These are phyloP conservation scores for Hippocampus barbouri DNA, from an alignment of 2,113 vertebrate genomes.

Conservation along the genomic window DNA sequence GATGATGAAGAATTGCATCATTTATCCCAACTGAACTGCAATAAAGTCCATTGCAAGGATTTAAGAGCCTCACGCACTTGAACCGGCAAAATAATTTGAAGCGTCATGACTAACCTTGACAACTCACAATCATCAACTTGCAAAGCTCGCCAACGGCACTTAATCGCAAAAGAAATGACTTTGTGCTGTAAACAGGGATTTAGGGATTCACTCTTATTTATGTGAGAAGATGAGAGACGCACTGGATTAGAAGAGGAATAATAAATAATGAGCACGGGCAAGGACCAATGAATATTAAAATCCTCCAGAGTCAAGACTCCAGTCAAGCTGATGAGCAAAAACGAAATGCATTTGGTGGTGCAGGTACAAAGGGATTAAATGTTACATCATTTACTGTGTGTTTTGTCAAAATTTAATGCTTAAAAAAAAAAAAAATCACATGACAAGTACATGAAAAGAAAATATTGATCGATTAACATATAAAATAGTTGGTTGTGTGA, in stretches of 20 bases:
- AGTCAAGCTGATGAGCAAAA: conserved; percentile 53
- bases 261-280: conserved; percentile 69
- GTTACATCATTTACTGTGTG: not conserved
- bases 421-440: no score
- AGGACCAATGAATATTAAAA: conserved; percentile 68
- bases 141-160: conserved; percentile 34
- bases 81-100: conserved; percentile 21
- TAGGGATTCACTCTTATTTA: conserved; percentile 67
- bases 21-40: conserved; percentile 8
- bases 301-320: conserved; percentile 57
- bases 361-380: conserved; percentile 13
- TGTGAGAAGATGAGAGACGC: conserved; percentile 68
- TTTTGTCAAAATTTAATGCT: not conserved
- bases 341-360: conserved; percentile 40
- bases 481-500: no score
- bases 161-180: conserved; percentile 52
- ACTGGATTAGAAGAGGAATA: conserved; percentile 62
- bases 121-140: conserved; percentile 35
- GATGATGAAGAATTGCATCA: conserved; percentile 32
- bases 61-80: conserved; percentile 1
- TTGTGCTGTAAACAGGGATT: conserved; percentile 66
- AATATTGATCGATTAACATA: not conserved
- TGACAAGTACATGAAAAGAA: not conserved
- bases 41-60: conserved; percentile 1
- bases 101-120: conserved; percentile 20